Base-by-base conservation (phyloP, 2,888 invertebrate genomes). In the Volucella bombylans region DNA sequence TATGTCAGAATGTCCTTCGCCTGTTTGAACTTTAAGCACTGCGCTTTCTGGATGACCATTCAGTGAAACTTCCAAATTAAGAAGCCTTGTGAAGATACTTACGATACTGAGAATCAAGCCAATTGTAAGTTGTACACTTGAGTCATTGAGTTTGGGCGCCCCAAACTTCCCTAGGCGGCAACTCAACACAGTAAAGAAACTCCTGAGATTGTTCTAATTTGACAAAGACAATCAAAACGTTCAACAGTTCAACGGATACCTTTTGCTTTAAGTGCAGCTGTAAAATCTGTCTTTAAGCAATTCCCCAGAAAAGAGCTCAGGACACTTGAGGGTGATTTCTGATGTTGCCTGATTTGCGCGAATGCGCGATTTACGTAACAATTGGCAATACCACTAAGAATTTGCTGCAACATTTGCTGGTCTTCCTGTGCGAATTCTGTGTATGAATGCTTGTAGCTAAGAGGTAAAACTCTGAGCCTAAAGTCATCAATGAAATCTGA, bases 281-380 rank as follows among this genome's bases (percentile, higher is more conserved):
- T 57, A 94, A 86, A 67, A 93, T 93, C 6, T 89, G 87, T 94
- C 93, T 1, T 92, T 92, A 82, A 93, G 92, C 31, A 94, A 92
- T 87, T 94, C 93, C 69, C 92, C 93, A 68, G 93, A 92, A 47
- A 94, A 90, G 39, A 93, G 92, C 87, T 93, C 93, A 1, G 94
- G 92, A 2, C 93, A 93, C 47, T 94, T 93, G 0, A 94, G 94
- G 23, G 94, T 92, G 72, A 94, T 93, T 0, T 94, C 93, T 0
- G 95, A 91, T 61, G 94, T 93, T 0, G 94, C 93, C 61, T 94
- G 93, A 73, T 94, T 93, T 1, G 94, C 93, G 79, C 94, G 91
- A 1, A 93, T 92, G 87, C 94, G 94, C n/a, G n/a, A n/a, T n/a
- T n/a, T n/a, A n/a, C n/a, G n/a, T 94, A 94, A 8, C 93, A 93